A percentile compares a stretch with the other conserved stretches of the same genome.
Evolutionary conservation across 2,888 invertebrate genomes (phyloP).

Genomic region (Ormyrus rosae): DNA sequence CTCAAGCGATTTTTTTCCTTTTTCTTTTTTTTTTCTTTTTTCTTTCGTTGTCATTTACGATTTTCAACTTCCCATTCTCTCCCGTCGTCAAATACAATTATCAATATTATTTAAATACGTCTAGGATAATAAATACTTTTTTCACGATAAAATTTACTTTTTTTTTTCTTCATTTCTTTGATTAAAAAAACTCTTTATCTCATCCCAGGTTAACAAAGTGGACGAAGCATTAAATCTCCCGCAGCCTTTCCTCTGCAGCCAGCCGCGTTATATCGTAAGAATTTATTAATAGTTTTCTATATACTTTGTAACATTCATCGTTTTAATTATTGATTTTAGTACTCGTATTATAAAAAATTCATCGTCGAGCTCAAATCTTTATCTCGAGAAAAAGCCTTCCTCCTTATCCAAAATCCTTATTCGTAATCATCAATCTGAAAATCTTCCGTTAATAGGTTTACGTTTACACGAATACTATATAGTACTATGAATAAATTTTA

Average conservation of each 20-base stretch:
- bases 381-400: constrained; percentile 7
- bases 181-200: constrained; percentile 30
- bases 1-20: constrained; percentile 14
- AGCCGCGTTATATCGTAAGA: constrained; percentile 59
- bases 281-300: constrained; percentile 61
- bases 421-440: constrained; percentile 2
- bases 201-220: constrained; percentile 48
- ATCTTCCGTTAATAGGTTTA: constrained; percentile 53
- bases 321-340: constrained; percentile 60
- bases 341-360: constrained; percentile 47
- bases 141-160: constrained; percentile 50
- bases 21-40: constrained; percentile 21
- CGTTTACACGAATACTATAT: constrained; percentile 62
- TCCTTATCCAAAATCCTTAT: not conserved
- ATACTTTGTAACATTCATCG: constrained; percentile 66
- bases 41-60: constrained; percentile 37
- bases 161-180: constrained; percentile 33
- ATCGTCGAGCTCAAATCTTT: constrained; percentile 39
- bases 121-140: constrained; percentile 57
- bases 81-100: constrained; percentile 40
- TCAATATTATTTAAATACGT: constrained; percentile 51
- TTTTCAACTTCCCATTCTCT: constrained; percentile 28
- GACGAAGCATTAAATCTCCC: constrained; percentile 50
- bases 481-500: constrained; percentile 60
- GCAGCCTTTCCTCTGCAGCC: constrained; percentile 56